Evolutionary conservation across 2,113 vertebrate genomes (phyloP), one percentile per base, ranked within the genome.

Genomic region (Pontoporia blainvillei): DNA sequence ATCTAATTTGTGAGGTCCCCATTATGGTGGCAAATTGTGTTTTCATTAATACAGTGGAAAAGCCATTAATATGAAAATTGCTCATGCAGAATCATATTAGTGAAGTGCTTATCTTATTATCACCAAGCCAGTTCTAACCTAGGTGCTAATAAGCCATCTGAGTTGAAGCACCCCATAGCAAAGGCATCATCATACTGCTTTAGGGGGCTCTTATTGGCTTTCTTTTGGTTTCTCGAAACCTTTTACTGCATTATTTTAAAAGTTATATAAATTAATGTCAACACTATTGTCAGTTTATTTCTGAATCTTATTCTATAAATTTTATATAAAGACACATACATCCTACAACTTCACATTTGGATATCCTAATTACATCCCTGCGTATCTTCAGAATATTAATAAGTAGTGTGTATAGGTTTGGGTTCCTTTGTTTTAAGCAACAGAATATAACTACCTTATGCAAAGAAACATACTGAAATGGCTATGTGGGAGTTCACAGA

Each of bases 41-140:
- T 97, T 98, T 98, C 96, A 98, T 88, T 97, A 98, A 97, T 96
- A 92, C 18, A 96, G 78, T 39, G 92, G 97, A 90, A 97, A 98
- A 98, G 39, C 31, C 82, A 98, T 97, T 97, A 98, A 97, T 94
- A 98, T 84, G 86, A 98, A 98, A 97, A 97, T 39, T 96, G 59
- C n/a, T 98, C 92, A 86, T 95, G 98, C 96, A 97, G 86, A 98
- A 96, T 97, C 86, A 94, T 79, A 81, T 98, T 95, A 98, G 62
- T 96, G 96, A 97, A 8, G 2, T 39, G 67, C 94, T 98, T 97
- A 93, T 82, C 81, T 66, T 67, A 79, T 83, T 96, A 72, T 95
- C 89, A 89, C 88, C 64, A 87, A 73, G n/a, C 57, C 96, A 71
- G 96, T 96, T 97, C 96, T 81, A 97, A 97, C 82, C 39, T 86